Base-by-base conservation (phyloP, 2,113 vertebrate species). In the Cebus imitator region DNA sequence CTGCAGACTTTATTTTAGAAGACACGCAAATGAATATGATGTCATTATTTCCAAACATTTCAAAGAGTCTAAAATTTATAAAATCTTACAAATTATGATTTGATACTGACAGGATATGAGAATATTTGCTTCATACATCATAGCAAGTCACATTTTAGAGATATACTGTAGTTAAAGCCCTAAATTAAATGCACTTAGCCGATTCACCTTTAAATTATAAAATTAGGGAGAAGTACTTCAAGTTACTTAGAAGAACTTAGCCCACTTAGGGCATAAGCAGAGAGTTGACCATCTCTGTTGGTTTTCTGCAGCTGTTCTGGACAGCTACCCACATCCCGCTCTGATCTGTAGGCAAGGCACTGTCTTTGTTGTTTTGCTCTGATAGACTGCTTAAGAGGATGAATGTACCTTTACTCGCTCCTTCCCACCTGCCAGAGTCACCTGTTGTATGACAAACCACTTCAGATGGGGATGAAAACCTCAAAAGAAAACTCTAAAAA, bases 41-140 rank as follows among this genome's bases (percentile, higher is more conserved):
- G 8, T 30, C 5, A 89, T 82, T 73, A 97, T 87, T 95, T 95
- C n/a, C 37, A 84, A 94, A 91, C 21, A 89, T 88, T 14, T 87
- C 68, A 87, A 87, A 25, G 23, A 80, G 17, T 57, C 21, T 27
- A 72, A 93, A 87, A 73, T 80, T n/a, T 95, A 86, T 87, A 79
- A 81, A 89, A 55, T 91, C 30, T 78, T 80, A 79, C 66, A 58
- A 75, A 81, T 64, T 81, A 83, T 95, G 30, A 10, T 87, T 2
- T 50, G 6, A 64, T 86, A 55, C 35, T 92, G 40, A 90, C 3
- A 82, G 91, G 55, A 52, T 8, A 75, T 14, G 11, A 87, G 32
- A 72, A 37, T 64, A 94, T 86, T 96, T 94, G 43, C 30, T 66
- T 20, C 5, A 25, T 4, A 72, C 8, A 83, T 3, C 20, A 21